phyloP scores from a whole-genome alignment of 30 jellyfish, hydroid and myxozoan species.

The Aurelia aurita complex sp. Pacific region DNA sequence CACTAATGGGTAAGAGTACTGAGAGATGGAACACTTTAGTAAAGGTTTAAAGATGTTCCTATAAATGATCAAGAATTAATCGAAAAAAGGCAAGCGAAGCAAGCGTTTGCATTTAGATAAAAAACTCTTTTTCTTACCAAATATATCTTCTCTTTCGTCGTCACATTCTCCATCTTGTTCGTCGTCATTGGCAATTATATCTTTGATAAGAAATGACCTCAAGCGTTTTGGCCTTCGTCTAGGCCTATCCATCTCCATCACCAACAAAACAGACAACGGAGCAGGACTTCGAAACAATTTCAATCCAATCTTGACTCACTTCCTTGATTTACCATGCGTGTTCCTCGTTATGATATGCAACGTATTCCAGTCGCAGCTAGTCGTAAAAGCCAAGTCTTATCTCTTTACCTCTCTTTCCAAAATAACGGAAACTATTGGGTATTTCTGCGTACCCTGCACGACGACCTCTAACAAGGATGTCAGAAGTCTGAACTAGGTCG shows the following conservation, averaged over 20 bases:
- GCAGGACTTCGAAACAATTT: too few relatives aligned
- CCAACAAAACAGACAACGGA: too few relatives aligned
- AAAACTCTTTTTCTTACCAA: neutral
- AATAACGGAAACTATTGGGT: slow-evolving; percentile 25
- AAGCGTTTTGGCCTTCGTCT: slow-evolving; percentile 20
- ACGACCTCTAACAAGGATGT: slow-evolving; percentile 17
- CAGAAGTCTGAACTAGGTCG: slow-evolving; percentile 17
- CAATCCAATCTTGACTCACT: neutral
- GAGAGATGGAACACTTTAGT: too few relatives aligned
- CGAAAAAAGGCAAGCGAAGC: too few relatives aligned
- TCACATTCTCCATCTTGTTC: neutral
- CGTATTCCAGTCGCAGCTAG: too few relatives aligned
- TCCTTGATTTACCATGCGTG: neutral
- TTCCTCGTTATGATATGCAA: too few relatives aligned
- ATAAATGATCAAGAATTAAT: too few relatives aligned
- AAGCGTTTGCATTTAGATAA: too few relatives aligned
- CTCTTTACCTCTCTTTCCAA: neutral
- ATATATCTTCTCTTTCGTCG: neutral
- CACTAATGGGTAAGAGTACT: too few relatives aligned
- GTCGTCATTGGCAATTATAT: slow-evolving; percentile 51
- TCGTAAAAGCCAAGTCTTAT: too few relatives aligned
- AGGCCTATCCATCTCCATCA: slow-evolving; percentile 12
- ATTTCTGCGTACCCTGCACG: neutral
- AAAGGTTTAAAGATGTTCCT: too few relatives aligned
- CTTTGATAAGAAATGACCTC: slow-evolving; percentile 49